A percentile compares a stretch with the other conserved stretches of the same genome.
phyloP scores from a whole-genome alignment of 2,888 invertebrate genomes.

The Ariolimax columbianus region DNA sequence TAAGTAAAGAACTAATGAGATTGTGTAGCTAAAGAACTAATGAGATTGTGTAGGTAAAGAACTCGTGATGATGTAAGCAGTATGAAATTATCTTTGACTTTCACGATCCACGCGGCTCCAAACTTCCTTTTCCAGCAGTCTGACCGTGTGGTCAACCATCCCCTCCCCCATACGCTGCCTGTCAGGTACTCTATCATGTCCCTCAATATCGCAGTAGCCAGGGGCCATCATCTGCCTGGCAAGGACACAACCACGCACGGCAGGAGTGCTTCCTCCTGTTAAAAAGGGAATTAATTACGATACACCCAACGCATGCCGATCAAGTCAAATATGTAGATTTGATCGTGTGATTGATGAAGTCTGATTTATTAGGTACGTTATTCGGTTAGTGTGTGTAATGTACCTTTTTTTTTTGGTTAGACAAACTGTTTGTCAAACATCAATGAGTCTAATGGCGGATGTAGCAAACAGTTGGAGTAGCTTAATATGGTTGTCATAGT shows the following conservation, averaged over 20 bases:
- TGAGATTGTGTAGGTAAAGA: too few species aligned
- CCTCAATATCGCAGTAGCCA: slow-evolving; percentile 19
- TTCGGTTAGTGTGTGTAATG: background rate
- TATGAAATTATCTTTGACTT: background rate
- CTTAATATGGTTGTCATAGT: too few species aligned
- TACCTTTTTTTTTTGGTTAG: too few species aligned
- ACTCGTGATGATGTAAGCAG: too few species aligned
- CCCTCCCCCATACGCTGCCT: background rate
- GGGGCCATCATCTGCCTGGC: background rate
- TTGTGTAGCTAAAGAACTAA: too few species aligned
- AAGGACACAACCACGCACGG: background rate
- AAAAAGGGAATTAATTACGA: background rate
- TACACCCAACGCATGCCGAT: background rate
- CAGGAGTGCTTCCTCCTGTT: background rate
- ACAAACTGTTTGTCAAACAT: too few species aligned
- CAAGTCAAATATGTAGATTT: background rate
- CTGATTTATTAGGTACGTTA: background rate
- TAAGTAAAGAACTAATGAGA: too few species aligned
- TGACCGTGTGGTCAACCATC: background rate
- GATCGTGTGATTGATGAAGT: slow-evolving; percentile 1
- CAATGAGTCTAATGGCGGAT: too few species aligned
- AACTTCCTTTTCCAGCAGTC: background rate
- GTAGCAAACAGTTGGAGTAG: too few species aligned
- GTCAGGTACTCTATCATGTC: slow-evolving; percentile 2
- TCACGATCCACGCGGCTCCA: background rate